Evolutionary conservation across 2,888 invertebrate species (phyloP), one percentile per base, ranked within the genome.

Genomic region (Cantharis nigra): DNA sequence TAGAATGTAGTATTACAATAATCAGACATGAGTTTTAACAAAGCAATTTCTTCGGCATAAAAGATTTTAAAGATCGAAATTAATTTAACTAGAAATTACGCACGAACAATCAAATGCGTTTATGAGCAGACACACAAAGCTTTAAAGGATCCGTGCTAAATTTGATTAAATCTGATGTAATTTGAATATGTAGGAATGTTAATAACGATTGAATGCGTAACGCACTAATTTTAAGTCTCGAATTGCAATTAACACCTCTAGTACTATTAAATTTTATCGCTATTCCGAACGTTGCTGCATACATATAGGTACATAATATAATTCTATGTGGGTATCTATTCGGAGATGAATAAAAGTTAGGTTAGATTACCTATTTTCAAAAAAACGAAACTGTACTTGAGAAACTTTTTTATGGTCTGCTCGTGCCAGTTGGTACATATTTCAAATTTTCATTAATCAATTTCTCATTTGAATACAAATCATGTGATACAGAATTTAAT

Each of bases 31-130:
- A 49, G 7, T n/a, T 49, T 49, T 49, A 49, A 49, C 49, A 49
- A 49, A 49, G 49, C n/a, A 49, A 49, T 49, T n/a, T 49, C 49
- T 49, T 49, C 49, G 49, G 5, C 49, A 49, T 49, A 49, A 49
- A 33, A 49, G 49, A 49, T 49, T 49, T 49, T 49, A 49, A 49
- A 49, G 49, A 49, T 49, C 49, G 49, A 49, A 49, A 67, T 26
- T 77, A 77, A 77, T 74, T 67, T 63, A 63, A 63, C 74, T 30
- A 71, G 16, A 74, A 74, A 76, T 74, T 74, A 77, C 77, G 74
- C 77, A 77, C 74, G 74, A 77, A 71, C 77, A 77, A 74, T 77
- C 77, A 74, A 77, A 77, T 74, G 63, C 77, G 49, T 74, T 71
- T 70, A 71, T 70, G 63, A 69, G 23, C 16, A 20, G 49, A 69